A percentile compares a stretch with the other conserved stretches of the same genome.
Conservation (phyloP, 2,113 vertebrate species). For the Tympanuchus pallidicinctus region DNA sequence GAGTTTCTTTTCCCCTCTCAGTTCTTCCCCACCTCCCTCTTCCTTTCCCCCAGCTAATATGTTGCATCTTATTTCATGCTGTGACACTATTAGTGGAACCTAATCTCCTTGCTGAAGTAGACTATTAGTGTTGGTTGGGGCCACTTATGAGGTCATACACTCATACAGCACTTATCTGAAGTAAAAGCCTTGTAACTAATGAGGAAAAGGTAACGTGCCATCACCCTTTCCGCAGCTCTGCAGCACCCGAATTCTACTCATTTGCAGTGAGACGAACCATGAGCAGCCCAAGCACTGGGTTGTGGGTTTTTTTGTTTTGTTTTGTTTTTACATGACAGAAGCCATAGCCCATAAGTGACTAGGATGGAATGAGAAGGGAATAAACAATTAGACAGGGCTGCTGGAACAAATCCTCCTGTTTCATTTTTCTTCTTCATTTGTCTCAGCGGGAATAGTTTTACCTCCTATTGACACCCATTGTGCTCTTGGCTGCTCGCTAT, state of each 20-base stretch:
- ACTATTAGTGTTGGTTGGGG: conserved; percentile 57
- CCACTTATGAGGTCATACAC: conserved; percentile 55
- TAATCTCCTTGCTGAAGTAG: conserved; percentile 64
- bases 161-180: conserved; percentile 62
- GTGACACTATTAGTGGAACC: conserved; percentile 67
- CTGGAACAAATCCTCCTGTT: conserved; percentile 82
- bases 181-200: conserved; percentile 63
- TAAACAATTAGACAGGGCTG: conserved; percentile 70
- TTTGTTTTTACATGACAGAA: conserved; percentile 65
- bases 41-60: not conserved
- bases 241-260: conserved; percentile 9
- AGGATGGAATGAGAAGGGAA: conserved; percentile 60
- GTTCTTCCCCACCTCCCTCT: not conserved
- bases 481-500: conserved; percentile 63
- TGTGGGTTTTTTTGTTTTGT: not conserved
- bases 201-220: conserved; percentile 33
- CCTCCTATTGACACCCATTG: conserved; percentile 77
- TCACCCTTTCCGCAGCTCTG: not conserved
- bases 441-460: conserved; percentile 83
- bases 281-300: not conserved
- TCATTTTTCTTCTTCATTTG: conserved; percentile 84
- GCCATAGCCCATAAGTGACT: conserved; percentile 47
- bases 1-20: not conserved
- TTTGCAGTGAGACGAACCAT: conserved; percentile 25
- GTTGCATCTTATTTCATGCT: conserved; percentile 65